phyloP scores from a whole-genome alignment of 2,797 vertebrate genomes.

The Danionella dracula region DNA sequence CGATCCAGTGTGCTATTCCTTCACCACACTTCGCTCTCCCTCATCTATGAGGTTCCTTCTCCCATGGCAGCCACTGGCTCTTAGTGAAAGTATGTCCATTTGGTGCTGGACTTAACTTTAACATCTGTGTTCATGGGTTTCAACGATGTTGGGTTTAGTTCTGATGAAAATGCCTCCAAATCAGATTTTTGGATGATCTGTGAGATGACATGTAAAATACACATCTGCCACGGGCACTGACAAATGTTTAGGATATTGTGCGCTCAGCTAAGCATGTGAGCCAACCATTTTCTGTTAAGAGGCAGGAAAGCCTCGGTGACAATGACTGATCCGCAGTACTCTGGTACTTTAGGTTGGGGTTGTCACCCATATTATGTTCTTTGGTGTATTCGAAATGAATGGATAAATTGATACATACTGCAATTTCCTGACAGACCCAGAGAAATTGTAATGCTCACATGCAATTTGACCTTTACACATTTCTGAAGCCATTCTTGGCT shows the following conservation, averaged over 20 bases:
- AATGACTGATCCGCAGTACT: conserved; percentile 12
- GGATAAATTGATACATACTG: no score
- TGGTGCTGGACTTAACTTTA: neutral
- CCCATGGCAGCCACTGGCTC: no score
- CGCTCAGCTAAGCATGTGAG: conserved; percentile 28
- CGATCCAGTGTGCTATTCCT: conserved; percentile 16
- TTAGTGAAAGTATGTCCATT: neutral
- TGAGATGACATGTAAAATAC: conserved; percentile 22
- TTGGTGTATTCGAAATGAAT: no score
- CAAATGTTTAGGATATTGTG: conserved; percentile 22
- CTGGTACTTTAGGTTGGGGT: neutral
- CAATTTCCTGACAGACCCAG: no score
- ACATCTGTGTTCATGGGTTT: neutral
- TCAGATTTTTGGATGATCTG: conserved; percentile 26
- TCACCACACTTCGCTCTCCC: neutral
- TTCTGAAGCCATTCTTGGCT: no score
- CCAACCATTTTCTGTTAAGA: conserved; percentile 24
- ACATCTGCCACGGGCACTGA: conserved; percentile 38
- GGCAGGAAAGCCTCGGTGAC: neutral
- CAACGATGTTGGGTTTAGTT: neutral
- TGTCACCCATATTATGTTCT: neutral
- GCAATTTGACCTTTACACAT: no score
- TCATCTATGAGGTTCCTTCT: neutral
- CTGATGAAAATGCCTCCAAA: conserved; percentile 17
- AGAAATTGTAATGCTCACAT: no score